Base-by-base conservation (phyloP, 2,797 vertebrate genomes). In the Arrhamphus sclerolepis region DNA sequence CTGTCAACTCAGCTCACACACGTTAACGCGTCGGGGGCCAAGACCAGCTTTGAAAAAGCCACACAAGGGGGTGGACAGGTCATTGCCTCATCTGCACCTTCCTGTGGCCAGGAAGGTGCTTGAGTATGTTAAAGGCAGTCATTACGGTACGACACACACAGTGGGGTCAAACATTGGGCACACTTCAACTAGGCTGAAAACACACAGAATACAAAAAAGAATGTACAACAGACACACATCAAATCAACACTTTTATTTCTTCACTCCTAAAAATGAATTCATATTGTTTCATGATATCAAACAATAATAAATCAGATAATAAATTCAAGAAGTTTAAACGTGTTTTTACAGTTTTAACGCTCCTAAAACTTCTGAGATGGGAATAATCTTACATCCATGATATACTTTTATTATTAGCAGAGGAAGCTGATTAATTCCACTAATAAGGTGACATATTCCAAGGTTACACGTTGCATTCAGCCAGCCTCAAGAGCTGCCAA, bases 1-100 rank as follows among this genome's bases (percentile, higher is more conserved):
- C 81, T 92, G 91, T 92, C 92, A 92, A 82, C 81, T 91, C 80
- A 7, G 71, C 90, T 91, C 90, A 84, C 84, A 74, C 63, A 87
- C 78, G 57, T 84, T 89, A 90, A 84, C 69, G 66, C 52, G 58
- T 55, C 56, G 63, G 83, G 34, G 85, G 77, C 87, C 79, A 65
- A 66, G 77, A 78, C 68, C 42, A 39, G 70, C 80, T 72, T 68
- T 18, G 24, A 63, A 88, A 74, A 73, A 81, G 74, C 78, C 75
- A 67, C 78, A 66, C 80, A 83, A 72, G 57, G 67, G 75, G 84
- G 77, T 65, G 76, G 83, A 67, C 76, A 76, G 85, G 91, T 89
- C 87, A 72, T 66, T 56, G 77, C 79, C 83, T 83, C 70, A 68
- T 75, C 77, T 78, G 89, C 91, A 90, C 71, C 90, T 86, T 83